Evolutionary conservation across 2,888 invertebrate species (phyloP), one percentile per base, ranked within the genome.

Genomic region (Drosophila formosana): DNA sequence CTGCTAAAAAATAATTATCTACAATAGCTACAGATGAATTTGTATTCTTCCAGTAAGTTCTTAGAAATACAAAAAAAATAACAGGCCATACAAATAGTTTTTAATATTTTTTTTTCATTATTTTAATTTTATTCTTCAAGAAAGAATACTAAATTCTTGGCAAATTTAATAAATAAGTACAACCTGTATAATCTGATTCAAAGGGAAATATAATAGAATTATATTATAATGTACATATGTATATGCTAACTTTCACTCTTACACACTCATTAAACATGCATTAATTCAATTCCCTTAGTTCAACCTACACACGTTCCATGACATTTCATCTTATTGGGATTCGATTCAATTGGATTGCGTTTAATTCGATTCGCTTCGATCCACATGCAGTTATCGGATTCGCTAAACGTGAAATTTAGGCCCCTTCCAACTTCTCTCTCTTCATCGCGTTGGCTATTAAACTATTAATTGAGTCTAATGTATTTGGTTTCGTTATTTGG

Each of bases 401-500:
- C 64, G 55, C 53, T 55, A 55, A 58, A 72, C 57, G 43, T 66
- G 46, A 62, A 63, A 72, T 78, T 66, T 13, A 46, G 34, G 11
- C 34, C 28, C n/a, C 3, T 11, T 9, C 9, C 34, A 1, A 18
- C 3, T 9, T 34, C 34, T 34, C 11, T 34, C 34, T 34, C 34
- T 34, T 26, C 5, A 0, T 34, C 34, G 8, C 34, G 0, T 1
- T 34, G 9, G 18, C 18, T 8, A n/a, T 28, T 45, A 64, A 75
- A 70, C 64, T 72, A 66, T 73, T 83, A 80, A 86, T 83, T 86
- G 70, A 67, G 52, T 70, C 66, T 80, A 83, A 83, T 86, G 71
- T 78, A 88, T 80, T 88, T 80, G 75, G 71, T 77, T 73, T 67
- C 72, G 64, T 62, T 79, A 65, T 70, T 75, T 45, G 68, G 45